Percentiles rank a stretch among this genome's conserved stretches.
These are phyloP conservation scores for Columba guinea DNA, from an alignment of 2,797 vertebrate genomes.

Conservation along the genomic window DNA sequence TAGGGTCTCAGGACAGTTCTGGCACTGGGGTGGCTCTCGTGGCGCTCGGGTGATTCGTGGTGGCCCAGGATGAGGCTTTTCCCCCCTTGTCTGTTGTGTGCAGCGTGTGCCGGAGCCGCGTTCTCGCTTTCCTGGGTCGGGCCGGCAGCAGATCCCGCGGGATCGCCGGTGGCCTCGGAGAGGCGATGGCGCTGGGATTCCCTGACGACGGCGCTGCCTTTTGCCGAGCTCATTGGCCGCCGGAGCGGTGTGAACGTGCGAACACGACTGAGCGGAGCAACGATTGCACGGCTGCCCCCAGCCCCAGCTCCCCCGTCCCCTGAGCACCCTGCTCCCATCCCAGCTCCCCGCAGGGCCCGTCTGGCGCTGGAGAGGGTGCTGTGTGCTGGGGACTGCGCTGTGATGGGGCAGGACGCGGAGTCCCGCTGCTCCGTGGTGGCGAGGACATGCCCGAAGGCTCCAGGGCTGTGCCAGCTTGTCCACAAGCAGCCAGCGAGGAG, in stretches of 20 bases:
- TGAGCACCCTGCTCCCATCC: no score
- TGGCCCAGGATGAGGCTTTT: background rate
- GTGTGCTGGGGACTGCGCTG: background rate
- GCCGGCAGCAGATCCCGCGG: accelerated
- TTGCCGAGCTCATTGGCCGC: background rate
- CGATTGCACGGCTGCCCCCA: no score
- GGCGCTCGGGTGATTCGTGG: background rate
- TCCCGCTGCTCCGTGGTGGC: background rate
- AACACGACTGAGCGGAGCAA: background rate
- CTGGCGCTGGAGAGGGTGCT: background rate
- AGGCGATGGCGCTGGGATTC: background rate
- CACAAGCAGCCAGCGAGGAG: background rate
- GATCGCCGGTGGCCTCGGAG: background rate
- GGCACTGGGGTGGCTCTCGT: accelerated
- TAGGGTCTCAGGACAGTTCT: background rate
- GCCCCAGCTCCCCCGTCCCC: background rate
- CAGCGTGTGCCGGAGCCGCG: accelerated
- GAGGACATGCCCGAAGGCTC: no score
- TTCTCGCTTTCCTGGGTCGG: background rate
- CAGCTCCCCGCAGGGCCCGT: background rate
- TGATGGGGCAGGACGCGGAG: background rate
- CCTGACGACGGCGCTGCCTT: background rate
- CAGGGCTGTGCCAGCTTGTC: background rate
- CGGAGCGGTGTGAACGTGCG: background rate
- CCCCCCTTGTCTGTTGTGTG: background rate